Percentiles rank a stretch among this genome's conserved stretches.
Evolutionary conservation across 2,113 vertebrate species (phyloP).

Genomic region (Corythornis madagascariensis): DNA sequence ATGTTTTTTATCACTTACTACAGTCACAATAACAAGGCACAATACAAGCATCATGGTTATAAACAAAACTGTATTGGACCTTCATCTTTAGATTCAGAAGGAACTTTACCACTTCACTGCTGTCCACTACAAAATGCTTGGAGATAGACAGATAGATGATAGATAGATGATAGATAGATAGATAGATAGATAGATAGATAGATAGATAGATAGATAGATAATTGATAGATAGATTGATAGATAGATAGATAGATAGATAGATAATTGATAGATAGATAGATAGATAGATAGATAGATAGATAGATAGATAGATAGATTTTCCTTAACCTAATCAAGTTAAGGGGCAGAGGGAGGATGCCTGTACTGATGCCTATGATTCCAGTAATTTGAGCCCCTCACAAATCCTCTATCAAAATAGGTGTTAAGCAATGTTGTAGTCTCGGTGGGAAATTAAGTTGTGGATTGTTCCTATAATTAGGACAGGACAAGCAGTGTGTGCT

Average conservation of each 20-base stretch:
- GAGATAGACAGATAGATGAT: neutral
- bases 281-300: too few species aligned
- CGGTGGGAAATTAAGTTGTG: neutral
- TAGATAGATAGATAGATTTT: neutral
- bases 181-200: too few species aligned
- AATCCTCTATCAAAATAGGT: slow-evolving; percentile 6
- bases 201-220: too few species aligned
- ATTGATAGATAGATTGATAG: too few species aligned
- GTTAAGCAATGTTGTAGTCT: neutral
- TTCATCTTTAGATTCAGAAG: neutral
- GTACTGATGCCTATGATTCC: slow-evolving; percentile 3
- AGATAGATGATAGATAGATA: too few species aligned
- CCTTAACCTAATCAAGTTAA: slow-evolving; percentile 11
- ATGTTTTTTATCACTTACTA: neutral
- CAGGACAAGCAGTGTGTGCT: neutral
- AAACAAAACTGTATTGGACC: neutral
- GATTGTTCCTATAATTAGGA: neutral
- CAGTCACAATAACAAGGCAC: fast-evolving
- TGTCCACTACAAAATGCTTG: neutral
- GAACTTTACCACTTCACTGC: neutral
- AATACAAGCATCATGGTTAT: neutral
- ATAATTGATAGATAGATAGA: too few species aligned
- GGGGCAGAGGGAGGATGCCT: neutral
- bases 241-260: neutral
- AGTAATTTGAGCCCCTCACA: slow-evolving; percentile 12